Percentiles rank a stretch among this genome's conserved stretches.
Evolutionary conservation across 1,140 invertebrate species (phyloP).

Genomic region (Ceratitis capitata): DNA sequence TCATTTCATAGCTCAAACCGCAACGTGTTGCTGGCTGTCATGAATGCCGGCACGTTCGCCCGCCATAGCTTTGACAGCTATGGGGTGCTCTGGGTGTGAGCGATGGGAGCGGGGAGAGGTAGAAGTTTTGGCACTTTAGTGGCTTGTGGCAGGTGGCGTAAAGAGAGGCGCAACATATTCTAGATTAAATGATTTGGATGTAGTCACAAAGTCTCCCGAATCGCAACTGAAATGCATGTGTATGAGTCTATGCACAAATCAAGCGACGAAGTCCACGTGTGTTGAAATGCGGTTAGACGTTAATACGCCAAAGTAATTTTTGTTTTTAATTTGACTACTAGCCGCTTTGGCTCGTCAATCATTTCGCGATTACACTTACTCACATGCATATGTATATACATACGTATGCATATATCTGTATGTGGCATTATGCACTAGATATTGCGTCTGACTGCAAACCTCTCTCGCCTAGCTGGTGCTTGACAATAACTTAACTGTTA

Average conservation of each 20-base stretch:
- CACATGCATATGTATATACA: not conserved
- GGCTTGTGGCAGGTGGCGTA: not conserved
- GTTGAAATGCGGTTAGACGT: no score
- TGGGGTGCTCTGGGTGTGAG: not conserved
- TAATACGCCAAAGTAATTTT: no score
- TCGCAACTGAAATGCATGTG: not conserved
- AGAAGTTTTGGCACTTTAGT: not conserved
- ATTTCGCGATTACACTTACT: not conserved
- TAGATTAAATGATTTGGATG: not conserved
- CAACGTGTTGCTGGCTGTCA: not conserved
- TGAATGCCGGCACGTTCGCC: not conserved
- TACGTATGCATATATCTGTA: not conserved
- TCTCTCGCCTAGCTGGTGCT: no score
- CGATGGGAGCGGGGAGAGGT: not conserved
- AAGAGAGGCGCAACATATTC: not conserved
- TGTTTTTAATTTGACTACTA: not conserved
- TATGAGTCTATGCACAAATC: not conserved
- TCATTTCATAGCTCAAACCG: not conserved
- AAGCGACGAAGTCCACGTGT: not conserved
- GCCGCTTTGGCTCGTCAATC: not conserved
- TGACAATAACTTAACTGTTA: not conserved
- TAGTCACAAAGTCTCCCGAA: not conserved
- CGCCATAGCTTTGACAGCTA: not conserved
- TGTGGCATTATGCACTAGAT: not conserved
- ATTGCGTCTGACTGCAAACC: not conserved